Conservation (phyloP, 2,888 invertebrate genomes). For the Drosophila quasianomalipes region DNA sequence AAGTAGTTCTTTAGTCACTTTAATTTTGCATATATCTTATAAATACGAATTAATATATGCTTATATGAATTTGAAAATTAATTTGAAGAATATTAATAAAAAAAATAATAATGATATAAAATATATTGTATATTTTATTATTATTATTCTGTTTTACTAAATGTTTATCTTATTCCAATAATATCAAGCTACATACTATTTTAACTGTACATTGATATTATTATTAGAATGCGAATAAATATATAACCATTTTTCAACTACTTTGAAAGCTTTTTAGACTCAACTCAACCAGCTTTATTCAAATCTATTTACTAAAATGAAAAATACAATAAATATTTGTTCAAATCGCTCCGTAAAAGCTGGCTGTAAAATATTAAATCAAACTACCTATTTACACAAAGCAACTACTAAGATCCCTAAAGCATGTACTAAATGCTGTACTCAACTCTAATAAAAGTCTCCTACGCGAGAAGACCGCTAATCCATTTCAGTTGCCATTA, state of each 20-base stretch:
- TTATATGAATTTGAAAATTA: neutral
- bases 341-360: neutral
- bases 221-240: neutral
- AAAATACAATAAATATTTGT: too few relatives aligned
- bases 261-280: neutral
- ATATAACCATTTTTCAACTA: neutral
- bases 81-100: rapidly evolving
- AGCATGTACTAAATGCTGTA: neutral
- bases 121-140: neutral
- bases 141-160: neutral
- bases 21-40: neutral
- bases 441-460: slow-evolving; percentile 30
- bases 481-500: slow-evolving; percentile 61
- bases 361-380: neutral
- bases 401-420: neutral
- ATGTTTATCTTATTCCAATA: neutral
- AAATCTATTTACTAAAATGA: neutral
- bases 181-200: too few relatives aligned
- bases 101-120: neutral
- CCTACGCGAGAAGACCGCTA: slow-evolving; percentile 16
- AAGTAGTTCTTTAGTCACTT: neutral
- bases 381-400: neutral
- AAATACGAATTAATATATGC: neutral
- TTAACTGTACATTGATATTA: neutral
- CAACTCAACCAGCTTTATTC: neutral